These are phyloP conservation scores for Bradypodion pumilum DNA, from an alignment of 2,797 vertebrate genomes.

Conservation along the genomic window DNA sequence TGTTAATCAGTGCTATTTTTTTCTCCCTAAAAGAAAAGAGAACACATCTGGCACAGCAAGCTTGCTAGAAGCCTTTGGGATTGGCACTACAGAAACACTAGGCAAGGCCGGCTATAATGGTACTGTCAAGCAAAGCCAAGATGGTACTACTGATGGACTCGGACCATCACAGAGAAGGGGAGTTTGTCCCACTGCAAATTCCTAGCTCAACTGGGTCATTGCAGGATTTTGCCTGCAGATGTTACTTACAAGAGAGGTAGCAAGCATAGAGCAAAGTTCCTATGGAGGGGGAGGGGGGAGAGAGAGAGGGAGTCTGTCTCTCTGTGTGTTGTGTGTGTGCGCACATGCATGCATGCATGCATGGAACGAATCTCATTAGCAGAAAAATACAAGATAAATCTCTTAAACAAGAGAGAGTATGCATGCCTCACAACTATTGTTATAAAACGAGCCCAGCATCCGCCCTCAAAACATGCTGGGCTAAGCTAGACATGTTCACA, in stretches of 20 bases:
- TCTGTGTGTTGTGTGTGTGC: no score
- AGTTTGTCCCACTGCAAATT: neutral
- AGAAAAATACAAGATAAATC: neutral
- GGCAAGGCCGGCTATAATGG: slow-evolving; percentile 49
- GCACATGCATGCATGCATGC: no score
- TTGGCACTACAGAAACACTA: slow-evolving; percentile 52
- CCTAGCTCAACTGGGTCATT: neutral
- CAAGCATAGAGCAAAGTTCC: neutral
- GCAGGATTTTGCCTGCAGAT: neutral
- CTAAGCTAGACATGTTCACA: slow-evolving; percentile 7
- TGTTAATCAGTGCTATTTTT: slow-evolving; percentile 75
- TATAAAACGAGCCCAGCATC: slow-evolving; percentile 9
- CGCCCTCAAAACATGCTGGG: neutral
- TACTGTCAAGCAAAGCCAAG: slow-evolving; percentile 36
- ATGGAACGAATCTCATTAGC: slow-evolving; percentile 24
- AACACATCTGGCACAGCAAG: slow-evolving; percentile 66
- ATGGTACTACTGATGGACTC: neutral
- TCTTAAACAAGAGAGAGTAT: neutral
- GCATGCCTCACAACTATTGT: neutral
- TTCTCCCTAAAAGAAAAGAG: slow-evolving; percentile 67
- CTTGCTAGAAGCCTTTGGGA: slow-evolving; percentile 60
- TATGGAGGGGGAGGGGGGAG: slow-evolving; percentile 26
- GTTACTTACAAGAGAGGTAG: slow-evolving; percentile 6
- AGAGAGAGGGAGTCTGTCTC: neutral
- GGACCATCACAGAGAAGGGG: slow-evolving; percentile 6